These are phyloP conservation scores for Xenopus borealis DNA, from an alignment of 2,113 vertebrate species.

Conservation along the genomic window DNA sequence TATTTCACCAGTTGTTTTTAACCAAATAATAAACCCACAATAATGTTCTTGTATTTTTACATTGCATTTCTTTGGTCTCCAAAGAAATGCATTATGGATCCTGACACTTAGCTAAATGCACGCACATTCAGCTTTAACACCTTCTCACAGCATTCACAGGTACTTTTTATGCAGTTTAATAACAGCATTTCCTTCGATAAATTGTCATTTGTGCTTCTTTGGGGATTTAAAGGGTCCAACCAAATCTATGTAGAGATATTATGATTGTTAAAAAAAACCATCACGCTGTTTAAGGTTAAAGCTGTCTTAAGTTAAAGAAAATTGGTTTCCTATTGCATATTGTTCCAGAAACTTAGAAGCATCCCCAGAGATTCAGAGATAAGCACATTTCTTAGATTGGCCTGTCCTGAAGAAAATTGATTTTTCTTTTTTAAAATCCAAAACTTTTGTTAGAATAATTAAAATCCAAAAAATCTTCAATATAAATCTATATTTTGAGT, in stretches of 20 bases:
- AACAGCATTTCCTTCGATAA: neutral
- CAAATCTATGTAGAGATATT: neutral
- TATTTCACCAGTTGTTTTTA: no score
- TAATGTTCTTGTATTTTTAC: no score
- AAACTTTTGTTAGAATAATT: neutral
- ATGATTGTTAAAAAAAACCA: slow-evolving; percentile 1
- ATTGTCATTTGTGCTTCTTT: neutral
- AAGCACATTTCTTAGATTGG: slow-evolving; percentile 1
- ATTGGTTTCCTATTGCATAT: slow-evolving; percentile 4
- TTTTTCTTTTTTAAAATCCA: neutral
- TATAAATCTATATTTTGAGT: neutral
- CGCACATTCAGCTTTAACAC: neutral
- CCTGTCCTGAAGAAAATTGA: neutral
- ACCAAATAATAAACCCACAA: no score
- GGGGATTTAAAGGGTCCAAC: neutral
- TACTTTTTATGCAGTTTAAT: neutral
- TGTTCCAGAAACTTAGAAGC: neutral
- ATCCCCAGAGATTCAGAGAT: neutral
- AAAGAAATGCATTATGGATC: no score
- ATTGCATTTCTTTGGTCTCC: no score
- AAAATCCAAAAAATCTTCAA: neutral
- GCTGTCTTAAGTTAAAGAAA: neutral
- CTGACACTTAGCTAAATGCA: neutral
- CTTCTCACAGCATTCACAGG: neutral
- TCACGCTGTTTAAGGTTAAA: neutral